Evolutionary conservation across 2,888 invertebrate species (phyloP).

Genomic region (Plagodis dolabraria): DNA sequence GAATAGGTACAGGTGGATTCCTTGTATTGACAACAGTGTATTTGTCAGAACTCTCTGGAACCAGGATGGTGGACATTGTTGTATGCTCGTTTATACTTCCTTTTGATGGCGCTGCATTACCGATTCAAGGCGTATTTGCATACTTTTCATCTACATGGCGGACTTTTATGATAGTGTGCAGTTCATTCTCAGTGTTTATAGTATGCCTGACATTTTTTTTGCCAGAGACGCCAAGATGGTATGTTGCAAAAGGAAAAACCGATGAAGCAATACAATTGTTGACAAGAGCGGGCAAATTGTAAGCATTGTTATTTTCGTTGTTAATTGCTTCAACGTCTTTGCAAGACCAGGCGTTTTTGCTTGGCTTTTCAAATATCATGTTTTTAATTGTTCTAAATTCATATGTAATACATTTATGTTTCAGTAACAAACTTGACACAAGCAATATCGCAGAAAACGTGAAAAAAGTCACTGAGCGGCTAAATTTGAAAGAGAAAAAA

Average conservation of each 20-base stretch:
- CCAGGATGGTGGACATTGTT: constrained; percentile 64
- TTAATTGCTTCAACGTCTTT: neutral
- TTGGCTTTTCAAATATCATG: neutral
- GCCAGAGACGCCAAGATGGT: constrained; percentile 68
- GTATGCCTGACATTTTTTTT: constrained; percentile 46
- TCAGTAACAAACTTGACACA: constrained; percentile 53
- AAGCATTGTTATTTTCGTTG: constrained; percentile 30
- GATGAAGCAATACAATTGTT: constrained; percentile 51
- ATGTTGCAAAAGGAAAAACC: constrained; percentile 52
- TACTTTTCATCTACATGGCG: constrained; percentile 56
- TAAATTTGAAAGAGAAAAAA: constrained; percentile 44
- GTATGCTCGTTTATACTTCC: constrained; percentile 46
- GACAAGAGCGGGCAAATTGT: constrained; percentile 60
- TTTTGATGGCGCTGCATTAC: constrained; percentile 51
- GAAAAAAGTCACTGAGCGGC: constrained; percentile 42
- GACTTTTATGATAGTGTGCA: constrained; percentile 45
- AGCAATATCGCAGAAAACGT: constrained; percentile 51
- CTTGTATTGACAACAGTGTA: constrained; percentile 82
- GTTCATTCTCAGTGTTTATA: constrained; percentile 44
- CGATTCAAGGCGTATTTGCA: constrained; percentile 50
- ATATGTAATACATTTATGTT: constrained; percentile 25
- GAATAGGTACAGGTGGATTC: constrained; percentile 89
- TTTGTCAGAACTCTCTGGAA: constrained; percentile 85
- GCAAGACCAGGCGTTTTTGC: neutral
- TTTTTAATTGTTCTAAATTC: too few relatives aligned